phyloP scores from a whole-genome alignment of 2,797 vertebrate genomes.

The Anableps anableps region DNA sequence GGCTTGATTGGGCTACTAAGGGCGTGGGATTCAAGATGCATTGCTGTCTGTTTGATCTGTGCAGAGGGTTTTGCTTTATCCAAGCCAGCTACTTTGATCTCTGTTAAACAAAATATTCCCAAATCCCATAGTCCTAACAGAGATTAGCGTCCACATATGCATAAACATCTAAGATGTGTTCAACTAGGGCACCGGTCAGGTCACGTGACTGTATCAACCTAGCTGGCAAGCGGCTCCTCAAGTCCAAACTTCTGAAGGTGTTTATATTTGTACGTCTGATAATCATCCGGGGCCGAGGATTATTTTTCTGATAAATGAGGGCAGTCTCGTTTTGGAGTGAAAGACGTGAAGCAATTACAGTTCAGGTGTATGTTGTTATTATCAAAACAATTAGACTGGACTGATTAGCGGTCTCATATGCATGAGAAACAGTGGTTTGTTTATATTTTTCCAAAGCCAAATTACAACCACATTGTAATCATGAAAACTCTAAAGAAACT shows the following conservation, averaged over 20 bases:
- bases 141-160: conserved; percentile 79
- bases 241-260: conserved; percentile 77
- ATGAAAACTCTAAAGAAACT: conserved; percentile 39
- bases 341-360: conserved; percentile 62
- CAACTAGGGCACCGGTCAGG: conserved; percentile 80
- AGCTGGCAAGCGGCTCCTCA: conserved; percentile 65
- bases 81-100: conserved; percentile 76
- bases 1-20: conserved; percentile 78
- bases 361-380: conserved; percentile 62
- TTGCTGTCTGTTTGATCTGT: conserved; percentile 79
- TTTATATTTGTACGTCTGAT: conserved; percentile 77
- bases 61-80: conserved; percentile 74
- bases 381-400: conserved; percentile 73
- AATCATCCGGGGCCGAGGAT: conserved; percentile 68
- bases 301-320: conserved; percentile 77
- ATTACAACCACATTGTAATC: conserved; percentile 46
- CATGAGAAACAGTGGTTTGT: conserved; percentile 55
- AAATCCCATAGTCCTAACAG: conserved; percentile 81
- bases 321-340: conserved; percentile 76
- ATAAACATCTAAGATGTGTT: conserved; percentile 81
- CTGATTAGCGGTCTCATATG: conserved; percentile 68
- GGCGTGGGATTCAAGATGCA: conserved; percentile 73
- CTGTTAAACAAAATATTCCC: conserved; percentile 81
- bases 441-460: conserved; percentile 67
- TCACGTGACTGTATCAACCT: conserved; percentile 77